These are phyloP conservation scores for Drosophila sp. DNA, from an alignment of 1,140 invertebrate genomes.

Conservation along the genomic window DNA sequence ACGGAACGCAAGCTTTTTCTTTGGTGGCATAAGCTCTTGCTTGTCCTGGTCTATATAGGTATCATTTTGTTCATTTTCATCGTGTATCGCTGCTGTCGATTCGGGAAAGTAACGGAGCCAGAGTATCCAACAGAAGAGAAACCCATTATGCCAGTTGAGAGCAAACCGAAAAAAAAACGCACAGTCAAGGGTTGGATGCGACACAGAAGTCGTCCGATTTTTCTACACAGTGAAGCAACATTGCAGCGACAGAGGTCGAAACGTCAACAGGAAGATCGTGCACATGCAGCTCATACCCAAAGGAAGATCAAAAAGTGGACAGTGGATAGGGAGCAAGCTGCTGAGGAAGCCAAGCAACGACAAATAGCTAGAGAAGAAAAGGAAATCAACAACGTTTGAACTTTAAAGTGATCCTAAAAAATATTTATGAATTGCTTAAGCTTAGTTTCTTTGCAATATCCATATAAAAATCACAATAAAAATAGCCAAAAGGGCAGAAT, in stretches of 20 bases:
- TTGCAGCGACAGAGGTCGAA: conserved; percentile 22
- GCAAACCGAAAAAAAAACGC: neutral
- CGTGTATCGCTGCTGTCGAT: neutral
- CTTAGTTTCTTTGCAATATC: too few species aligned
- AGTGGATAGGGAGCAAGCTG: conserved; percentile 27
- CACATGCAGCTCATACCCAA: conserved; percentile 22
- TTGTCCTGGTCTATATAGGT: neutral
- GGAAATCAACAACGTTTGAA: neutral
- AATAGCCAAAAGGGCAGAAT: too few species aligned
- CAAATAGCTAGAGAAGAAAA: neutral
- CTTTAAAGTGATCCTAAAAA: too few species aligned
- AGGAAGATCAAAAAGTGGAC: conserved; percentile 49
- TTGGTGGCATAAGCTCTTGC: conserved; percentile 15
- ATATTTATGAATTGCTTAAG: too few species aligned
- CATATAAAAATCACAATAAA: too few species aligned
- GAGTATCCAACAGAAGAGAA: neutral
- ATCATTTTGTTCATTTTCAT: conserved; percentile 17
- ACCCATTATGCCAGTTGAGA: neutral
- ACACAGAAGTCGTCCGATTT: conserved; percentile 29
- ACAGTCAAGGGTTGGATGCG: conserved; percentile 35
- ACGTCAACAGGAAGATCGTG: conserved; percentile 13
- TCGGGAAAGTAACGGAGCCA: neutral
- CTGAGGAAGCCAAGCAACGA: neutral
- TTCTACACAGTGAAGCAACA: conserved; percentile 45
- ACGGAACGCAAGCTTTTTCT: neutral